Evolutionary conservation across 2,113 vertebrate genomes (phyloP), one percentile per base, ranked within the genome.

Genomic region (Ophthalmolycus amberensis): DNA sequence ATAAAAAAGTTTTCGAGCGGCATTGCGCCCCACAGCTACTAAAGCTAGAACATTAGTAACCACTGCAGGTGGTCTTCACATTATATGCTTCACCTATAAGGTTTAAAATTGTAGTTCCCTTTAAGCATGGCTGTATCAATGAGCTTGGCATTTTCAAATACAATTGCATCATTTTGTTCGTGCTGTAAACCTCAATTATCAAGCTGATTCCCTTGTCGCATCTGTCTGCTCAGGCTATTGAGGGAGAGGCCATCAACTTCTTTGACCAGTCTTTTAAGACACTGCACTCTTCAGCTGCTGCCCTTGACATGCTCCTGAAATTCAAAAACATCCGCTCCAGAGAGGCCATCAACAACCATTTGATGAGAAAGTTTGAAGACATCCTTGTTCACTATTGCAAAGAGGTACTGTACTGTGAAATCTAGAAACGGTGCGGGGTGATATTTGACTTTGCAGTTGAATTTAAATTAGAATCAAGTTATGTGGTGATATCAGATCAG

Each of bases 201-300:
- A 34, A 52, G 34, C 20, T 64, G 44, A 50, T 71, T 75, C 4
- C 32, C 18, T 62, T 73, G 52, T 34, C 14, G 1, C 54, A 0
- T 15, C n/a, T 88, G 22, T 84, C 72, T 84, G 10, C 32, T 63
- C 89, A 99, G 98, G 88, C 89, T 75, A 96, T 99, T 78, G 98
- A 99, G 92, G 95, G 88, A 90, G 95, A 98, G 79, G 96, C 96
- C 59, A 96, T 96, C 87, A 84, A 65, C 46, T 96, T 99, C 75
- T 96, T 99, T 10, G 96, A 99, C 12, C 94, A 96, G 77, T 97
- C 97, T 56, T 99, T 99, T 85, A 97, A 95, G 88, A 96, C 88
- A 0, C 96, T 98, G 62, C 96, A 96, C 3, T 99, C 97, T 0
- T 97, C 98, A 5, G 95, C 97, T 66, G 94, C 94, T 25, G 97